Percentiles rank a stretch among this genome's conserved stretches.
phyloP scores from a whole-genome alignment of 37 sponge, comb jelly and placozoan genomes.

The Tethya wilhelma region DNA sequence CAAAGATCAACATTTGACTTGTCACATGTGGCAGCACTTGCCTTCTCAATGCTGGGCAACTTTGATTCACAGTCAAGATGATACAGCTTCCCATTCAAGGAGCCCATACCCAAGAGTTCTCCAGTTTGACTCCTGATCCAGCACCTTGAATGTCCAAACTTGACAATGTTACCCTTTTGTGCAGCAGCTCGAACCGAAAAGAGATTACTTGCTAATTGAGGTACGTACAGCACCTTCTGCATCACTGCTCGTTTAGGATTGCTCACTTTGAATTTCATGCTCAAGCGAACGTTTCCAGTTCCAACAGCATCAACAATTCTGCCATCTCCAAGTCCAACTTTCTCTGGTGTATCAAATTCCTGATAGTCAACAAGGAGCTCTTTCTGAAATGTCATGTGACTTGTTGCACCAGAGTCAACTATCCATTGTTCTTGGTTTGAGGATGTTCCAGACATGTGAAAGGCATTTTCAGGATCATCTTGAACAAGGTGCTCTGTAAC shows the following conservation, averaged over 20 bases:
- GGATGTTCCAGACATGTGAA: background rate
- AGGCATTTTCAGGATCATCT: constrained; percentile 17
- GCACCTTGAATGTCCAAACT: constrained; percentile 44
- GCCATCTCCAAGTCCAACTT: constrained; percentile 55
- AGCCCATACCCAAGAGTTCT: constrained; percentile 42
- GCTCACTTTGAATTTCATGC: constrained; percentile 42
- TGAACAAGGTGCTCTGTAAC: constrained; percentile 12
- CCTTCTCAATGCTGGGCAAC: background rate
- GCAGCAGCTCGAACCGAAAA: constrained; percentile 51
- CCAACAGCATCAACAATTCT: constrained; percentile 42
- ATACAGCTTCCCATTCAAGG: constrained; percentile 47
- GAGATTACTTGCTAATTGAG: constrained; percentile 49
- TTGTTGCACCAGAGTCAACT: constrained; percentile 63
- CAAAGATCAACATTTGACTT: constrained; percentile 27
- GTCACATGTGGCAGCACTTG: background rate
- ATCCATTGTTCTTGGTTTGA: constrained; percentile 27
- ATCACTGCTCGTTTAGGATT: constrained; percentile 8
- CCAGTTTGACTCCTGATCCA: constrained; percentile 47
- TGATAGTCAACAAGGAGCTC: constrained; percentile 38
- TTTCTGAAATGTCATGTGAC: constrained; percentile 52
- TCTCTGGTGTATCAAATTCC: constrained; percentile 44
- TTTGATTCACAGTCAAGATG: constrained; percentile 47
- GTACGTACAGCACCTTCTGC: constrained; percentile 42
- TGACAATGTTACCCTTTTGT: constrained; percentile 25
- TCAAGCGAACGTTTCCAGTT: constrained; percentile 39